Conservation (phyloP, 2,888 invertebrate genomes). For the Junonia oenone region DNA sequence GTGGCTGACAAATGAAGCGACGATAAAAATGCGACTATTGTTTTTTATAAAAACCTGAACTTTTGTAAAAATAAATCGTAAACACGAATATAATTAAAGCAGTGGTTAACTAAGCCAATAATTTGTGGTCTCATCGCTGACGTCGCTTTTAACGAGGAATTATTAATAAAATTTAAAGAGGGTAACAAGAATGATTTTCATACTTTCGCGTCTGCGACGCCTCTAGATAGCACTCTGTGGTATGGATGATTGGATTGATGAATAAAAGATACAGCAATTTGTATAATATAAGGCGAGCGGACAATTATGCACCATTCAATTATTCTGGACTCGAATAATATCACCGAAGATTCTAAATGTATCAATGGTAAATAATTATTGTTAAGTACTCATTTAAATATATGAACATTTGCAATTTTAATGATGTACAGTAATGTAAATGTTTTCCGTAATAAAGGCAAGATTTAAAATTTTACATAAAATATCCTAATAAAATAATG, state of each 20-base stretch:
- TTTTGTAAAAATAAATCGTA: constrained; percentile 27
- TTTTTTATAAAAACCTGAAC: not conserved
- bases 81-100: constrained; percentile 42
- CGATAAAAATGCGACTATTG: not conserved
- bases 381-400: constrained; percentile 1
- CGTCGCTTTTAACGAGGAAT: constrained; percentile 35
- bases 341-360: constrained; percentile 19
- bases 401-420: no score
- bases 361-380: constrained; percentile 9
- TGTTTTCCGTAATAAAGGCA: no score
- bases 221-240: constrained; percentile 63
- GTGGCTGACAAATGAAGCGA: constrained; percentile 10
- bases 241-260: constrained; percentile 69
- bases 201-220: constrained; percentile 61
- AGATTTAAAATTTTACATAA: no score
- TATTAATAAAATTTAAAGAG: constrained; percentile 30
- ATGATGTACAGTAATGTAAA: no score
- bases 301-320: constrained; percentile 66
- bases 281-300: constrained; percentile 55
- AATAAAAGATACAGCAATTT: constrained; percentile 77
- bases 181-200: constrained; percentile 39
- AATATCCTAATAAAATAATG: no score
- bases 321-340: constrained; percentile 33
- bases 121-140: constrained; percentile 47
- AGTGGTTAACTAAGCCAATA: constrained; percentile 69